Evolutionary conservation across 2,888 invertebrate genomes (phyloP).

Genomic region (Scaptodrosophila latifasciaeformis): DNA sequence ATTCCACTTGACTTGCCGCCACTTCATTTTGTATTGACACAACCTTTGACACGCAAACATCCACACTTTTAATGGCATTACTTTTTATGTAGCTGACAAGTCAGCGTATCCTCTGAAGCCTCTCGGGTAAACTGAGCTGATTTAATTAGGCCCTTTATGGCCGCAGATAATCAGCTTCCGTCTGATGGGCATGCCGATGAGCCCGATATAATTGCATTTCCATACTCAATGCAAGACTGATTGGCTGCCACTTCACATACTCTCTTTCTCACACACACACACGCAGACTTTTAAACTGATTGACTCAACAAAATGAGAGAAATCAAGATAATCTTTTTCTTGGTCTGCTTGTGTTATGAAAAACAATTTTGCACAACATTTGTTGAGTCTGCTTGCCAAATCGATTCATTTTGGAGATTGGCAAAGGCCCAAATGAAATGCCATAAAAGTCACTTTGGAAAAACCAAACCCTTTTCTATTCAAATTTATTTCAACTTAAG

Average conservation of each 20-base stretch:
- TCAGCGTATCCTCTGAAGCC: not conserved
- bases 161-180: slow-evolving; percentile 24
- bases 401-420: no score
- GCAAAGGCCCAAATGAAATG: no score
- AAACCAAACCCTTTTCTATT: no score
- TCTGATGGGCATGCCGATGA: slow-evolving; percentile 4
- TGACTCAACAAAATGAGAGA: no score
- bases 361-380: not conserved
- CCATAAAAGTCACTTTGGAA: no score
- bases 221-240: slow-evolving; percentile 11
- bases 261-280: no score
- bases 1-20: no score
- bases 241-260: no score
- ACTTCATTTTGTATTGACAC: no score
- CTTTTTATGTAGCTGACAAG: slow-evolving; percentile 17
- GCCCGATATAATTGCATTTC: slow-evolving; percentile 16
- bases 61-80: slow-evolving; percentile 20
- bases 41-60: not conserved
- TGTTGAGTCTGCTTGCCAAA: not conserved
- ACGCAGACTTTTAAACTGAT: no score
- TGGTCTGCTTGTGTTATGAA: no score
- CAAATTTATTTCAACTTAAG: not conserved
- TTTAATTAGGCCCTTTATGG: slow-evolving; percentile 40
- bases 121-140: not conserved
- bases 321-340: no score